Base-by-base conservation (phyloP, 2,888 invertebrate species). In the Eristalinus aeneus region DNA sequence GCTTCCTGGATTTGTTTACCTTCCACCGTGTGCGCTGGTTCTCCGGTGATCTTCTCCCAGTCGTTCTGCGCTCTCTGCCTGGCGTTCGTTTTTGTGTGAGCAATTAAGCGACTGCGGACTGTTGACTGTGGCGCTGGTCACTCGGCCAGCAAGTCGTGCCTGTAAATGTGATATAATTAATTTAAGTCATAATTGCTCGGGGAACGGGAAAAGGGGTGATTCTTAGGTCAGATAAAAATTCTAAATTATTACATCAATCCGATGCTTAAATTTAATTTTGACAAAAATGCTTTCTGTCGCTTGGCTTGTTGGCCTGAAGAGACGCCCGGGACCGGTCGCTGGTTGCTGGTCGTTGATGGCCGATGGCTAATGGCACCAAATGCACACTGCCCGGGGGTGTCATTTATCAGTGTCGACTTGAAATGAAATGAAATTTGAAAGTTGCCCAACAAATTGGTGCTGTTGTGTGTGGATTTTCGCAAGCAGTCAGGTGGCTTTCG, bases 131-230 rank as follows among this genome's bases (percentile, higher is more conserved):
- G 56, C 64, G 54, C 20, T 56, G 73, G 31, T 46, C 46, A 65
- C 4, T 63, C 65, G 72, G 58, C 53, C 16, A 46, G 46, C 46
- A 80, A 75, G 72, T 81, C 65, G 77, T 81, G 76, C 58, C 69
- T 81, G 77, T 65, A 74, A 86, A 86, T 81, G 76, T 77, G 81
- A 63, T 77, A 77, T 81, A 81, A 86, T 86, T 81, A 86, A 86
- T 86, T 86, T 74, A 11, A 73, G 77, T 81, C 81, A 81, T 81
- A 86, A 86, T 81, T 77, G 73, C 72, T 65, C 12, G 36, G n/a
- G 27, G 58, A 68, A 16, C 46, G n/a, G 46, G 46, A n/a, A 39
- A 74, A 65, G 36, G 69, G 81, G 63, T 64, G 85, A 80, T 85
- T 76, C 56, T 16, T 16, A 11, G 32, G 36, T 8, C 64, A 64